These are phyloP conservation scores for Peromyscus californicus DNA, from an alignment of 2,113 vertebrate species.

Conservation along the genomic window DNA sequence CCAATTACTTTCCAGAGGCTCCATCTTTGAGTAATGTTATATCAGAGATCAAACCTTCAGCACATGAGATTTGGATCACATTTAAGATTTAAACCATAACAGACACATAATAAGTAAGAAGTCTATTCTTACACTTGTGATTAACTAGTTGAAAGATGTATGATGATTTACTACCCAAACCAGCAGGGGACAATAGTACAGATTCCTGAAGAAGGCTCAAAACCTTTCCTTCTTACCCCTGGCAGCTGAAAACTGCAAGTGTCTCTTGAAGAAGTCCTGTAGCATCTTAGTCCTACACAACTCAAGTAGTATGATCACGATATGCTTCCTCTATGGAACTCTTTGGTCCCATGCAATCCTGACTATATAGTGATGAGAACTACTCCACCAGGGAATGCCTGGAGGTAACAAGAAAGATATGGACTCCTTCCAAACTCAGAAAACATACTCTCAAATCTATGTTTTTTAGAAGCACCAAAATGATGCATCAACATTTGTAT, in stretches of 20 bases:
- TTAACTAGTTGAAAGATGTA: not conserved
- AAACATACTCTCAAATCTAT: not conserved
- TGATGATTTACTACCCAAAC: not conserved
- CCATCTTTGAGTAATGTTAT: not conserved
- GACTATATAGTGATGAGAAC: not conserved
- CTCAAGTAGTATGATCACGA: accelerated
- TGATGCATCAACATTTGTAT: constrained; percentile 29
- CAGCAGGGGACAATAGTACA: not conserved
- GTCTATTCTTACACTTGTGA: not conserved
- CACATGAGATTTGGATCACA: not conserved
- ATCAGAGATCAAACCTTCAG: not conserved
- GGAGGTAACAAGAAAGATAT: not conserved
- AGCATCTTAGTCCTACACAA: not conserved
- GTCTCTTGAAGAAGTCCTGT: not conserved
- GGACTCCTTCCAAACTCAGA: not conserved
- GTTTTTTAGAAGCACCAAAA: not conserved
- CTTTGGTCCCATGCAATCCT: not conserved
- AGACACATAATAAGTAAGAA: not conserved
- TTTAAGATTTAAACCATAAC: not conserved
- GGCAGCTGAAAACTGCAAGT: not conserved
- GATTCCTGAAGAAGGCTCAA: not conserved
- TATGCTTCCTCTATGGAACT: too few relatives aligned
- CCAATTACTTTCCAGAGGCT: not conserved
- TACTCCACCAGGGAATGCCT: not conserved
- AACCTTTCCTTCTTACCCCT: not conserved